These are phyloP conservation scores for Metridium senile DNA, from an alignment of 92 coral and sea anemone species.

Conservation along the genomic window DNA sequence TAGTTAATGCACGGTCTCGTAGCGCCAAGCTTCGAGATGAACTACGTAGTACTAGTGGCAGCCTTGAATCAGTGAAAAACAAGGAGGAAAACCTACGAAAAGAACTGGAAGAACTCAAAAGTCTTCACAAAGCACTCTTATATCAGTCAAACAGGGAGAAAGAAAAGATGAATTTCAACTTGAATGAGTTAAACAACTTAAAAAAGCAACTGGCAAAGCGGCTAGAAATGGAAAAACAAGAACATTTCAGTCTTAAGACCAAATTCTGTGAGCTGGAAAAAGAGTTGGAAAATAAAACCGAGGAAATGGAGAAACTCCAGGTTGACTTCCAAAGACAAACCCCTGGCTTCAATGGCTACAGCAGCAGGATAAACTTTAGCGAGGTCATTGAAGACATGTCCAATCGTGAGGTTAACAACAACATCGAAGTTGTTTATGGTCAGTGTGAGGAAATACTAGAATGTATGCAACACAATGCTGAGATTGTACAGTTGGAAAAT, in stretches of 20 bases:
- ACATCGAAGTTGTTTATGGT: neutral
- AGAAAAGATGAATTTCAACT: conserved; percentile 10
- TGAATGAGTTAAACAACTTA: conserved; percentile 33
- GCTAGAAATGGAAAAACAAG: conserved; percentile 10
- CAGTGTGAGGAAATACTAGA: conserved; percentile 12
- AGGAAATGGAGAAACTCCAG: conserved; percentile 14
- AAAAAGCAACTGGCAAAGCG: conserved; percentile 15
- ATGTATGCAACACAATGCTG: conserved; percentile 8
- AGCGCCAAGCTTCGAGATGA: conserved; percentile 61
- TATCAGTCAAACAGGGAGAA: conserved; percentile 51
- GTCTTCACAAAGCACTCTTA: conserved; percentile 56
- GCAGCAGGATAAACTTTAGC: neutral
- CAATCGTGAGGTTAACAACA: neutral
- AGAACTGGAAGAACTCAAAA: conserved; percentile 73
- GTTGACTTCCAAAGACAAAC: neutral
- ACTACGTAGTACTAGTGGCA: conserved; percentile 3
- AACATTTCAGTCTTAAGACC: conserved; percentile 8
- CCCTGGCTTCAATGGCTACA: neutral
- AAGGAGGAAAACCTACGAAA: conserved; percentile 48
- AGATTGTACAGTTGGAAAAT: conserved; percentile 16
- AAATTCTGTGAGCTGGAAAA: conserved; percentile 1
- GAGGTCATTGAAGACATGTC: neutral
- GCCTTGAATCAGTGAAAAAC: conserved; percentile 46
- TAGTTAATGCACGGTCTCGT: conserved; percentile 50
- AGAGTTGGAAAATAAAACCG: conserved; percentile 10